These are phyloP conservation scores for Morpho deidamia DNA, from an alignment of 2,888 invertebrate genomes.

Conservation along the genomic window DNA sequence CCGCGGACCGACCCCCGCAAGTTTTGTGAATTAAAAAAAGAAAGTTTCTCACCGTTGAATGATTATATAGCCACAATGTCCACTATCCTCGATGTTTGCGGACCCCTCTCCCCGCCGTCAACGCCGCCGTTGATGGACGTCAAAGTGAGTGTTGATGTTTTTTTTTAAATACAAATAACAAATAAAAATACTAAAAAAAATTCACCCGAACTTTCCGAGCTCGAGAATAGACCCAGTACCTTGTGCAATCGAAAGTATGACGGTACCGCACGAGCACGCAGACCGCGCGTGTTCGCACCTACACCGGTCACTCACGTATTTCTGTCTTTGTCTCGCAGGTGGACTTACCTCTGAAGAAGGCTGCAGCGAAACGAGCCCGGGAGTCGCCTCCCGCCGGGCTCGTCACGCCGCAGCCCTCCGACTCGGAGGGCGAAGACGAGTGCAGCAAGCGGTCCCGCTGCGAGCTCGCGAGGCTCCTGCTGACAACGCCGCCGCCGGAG, in stretches of 20 bases:
- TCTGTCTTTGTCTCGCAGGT: constrained; percentile 68
- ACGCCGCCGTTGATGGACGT: constrained; percentile 83
- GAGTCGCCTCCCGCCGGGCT: constrained; percentile 58
- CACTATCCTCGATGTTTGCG: constrained; percentile 67
- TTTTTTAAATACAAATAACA: constrained; percentile 22
- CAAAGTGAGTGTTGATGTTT: constrained; percentile 64
- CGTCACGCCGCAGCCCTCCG: constrained; percentile 91
- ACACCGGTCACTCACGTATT: constrained; percentile 63
- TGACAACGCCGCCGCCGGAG: constrained; percentile 78
- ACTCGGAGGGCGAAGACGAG: constrained; percentile 86
- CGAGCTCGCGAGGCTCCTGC: constrained; percentile 74
- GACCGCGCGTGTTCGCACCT: constrained; percentile 55
- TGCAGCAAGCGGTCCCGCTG: constrained; percentile 61
- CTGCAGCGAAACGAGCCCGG: constrained; percentile 53
- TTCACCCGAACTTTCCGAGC: not conserved
- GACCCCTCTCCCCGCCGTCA: constrained; percentile 83
- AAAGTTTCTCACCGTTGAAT: constrained; percentile 62
- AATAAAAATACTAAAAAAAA: constrained; percentile 3
- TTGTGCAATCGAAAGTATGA: constrained; percentile 64
- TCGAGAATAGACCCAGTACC: constrained; percentile 30
- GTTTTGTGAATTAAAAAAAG: constrained; percentile 70
- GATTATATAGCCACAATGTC: constrained; percentile 59
- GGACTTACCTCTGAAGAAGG: constrained; percentile 63
- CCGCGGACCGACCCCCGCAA: constrained; percentile 49
- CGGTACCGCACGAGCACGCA: constrained; percentile 58